Evolutionary conservation across 2,888 invertebrate species (phyloP).

Genomic region (Lycocerus yunnanus): DNA sequence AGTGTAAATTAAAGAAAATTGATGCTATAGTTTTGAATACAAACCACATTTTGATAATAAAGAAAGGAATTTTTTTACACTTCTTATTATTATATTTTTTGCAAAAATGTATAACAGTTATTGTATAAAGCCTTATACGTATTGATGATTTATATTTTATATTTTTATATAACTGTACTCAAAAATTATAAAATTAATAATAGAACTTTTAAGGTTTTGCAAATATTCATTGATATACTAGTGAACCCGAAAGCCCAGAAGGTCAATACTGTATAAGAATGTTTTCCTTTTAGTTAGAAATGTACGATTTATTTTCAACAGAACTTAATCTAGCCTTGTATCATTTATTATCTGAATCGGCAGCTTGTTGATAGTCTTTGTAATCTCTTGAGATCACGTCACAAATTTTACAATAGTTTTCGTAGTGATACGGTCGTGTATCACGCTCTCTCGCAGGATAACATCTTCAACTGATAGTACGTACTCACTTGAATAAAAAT

Average conservation of each 20-base stretch:
- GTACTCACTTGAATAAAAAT: conserved; percentile 19
- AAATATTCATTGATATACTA: neutral
- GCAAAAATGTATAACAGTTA: too few relatives aligned
- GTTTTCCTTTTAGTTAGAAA: neutral
- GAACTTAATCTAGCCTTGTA: conserved; percentile 14
- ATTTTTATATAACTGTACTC: too few relatives aligned
- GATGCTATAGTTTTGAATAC: conserved; percentile 11
- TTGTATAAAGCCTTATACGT: too few relatives aligned
- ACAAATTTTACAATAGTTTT: conserved; percentile 18
- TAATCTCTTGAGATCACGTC: conserved; percentile 18
- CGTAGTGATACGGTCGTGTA: conserved; percentile 12
- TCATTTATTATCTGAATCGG: conserved; percentile 24
- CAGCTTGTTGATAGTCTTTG: conserved; percentile 22
- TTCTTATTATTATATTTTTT: too few relatives aligned
- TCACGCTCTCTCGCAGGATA: conserved; percentile 18
- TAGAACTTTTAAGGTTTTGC: neutral
- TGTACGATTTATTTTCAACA: neutral
- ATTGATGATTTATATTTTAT: too few relatives aligned
- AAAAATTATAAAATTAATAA: too few relatives aligned
- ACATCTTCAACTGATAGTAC: conserved; percentile 6
- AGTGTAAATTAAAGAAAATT: conserved; percentile 17
- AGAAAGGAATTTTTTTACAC: neutral
- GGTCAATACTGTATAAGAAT: neutral
- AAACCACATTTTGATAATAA: conserved; percentile 8
- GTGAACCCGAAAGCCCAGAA: neutral